Conservation (phyloP, 2,888 invertebrate species). For the Palloptera scutellata region DNA sequence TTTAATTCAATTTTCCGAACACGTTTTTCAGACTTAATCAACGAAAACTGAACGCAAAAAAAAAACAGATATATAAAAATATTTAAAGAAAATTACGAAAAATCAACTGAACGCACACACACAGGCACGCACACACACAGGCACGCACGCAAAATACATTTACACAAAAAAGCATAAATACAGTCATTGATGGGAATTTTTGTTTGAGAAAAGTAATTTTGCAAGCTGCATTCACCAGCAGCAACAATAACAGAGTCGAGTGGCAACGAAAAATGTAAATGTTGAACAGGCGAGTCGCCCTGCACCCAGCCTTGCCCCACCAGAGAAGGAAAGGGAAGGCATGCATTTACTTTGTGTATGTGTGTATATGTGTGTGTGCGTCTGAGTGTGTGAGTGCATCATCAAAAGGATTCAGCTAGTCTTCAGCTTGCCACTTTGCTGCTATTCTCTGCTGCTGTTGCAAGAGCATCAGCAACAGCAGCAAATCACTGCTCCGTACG, state of each 20-base stretch:
- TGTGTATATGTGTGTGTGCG: background rate
- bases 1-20: constrained; percentile 45
- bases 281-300: background rate
- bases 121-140: constrained; percentile 14
- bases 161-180: no score
- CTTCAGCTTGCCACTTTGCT: background rate
- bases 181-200: background rate
- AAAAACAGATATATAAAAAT: background rate
- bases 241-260: background rate
- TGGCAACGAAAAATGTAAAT: background rate
- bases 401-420: background rate
- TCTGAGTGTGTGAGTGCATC: background rate
- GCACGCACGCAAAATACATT: background rate
- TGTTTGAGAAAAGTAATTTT: background rate
- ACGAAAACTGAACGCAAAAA: constrained; percentile 38
- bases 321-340: background rate
- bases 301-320: no score
- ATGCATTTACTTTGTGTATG: background rate
- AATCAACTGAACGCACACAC: constrained; percentile 31
- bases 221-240: background rate
- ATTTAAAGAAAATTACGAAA: constrained; percentile 23
- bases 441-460: no score
- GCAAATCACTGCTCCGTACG: constrained; percentile 21
- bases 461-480: no score
- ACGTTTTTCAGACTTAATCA: constrained; percentile 55